A percentile compares a stretch with the other conserved stretches of the same genome.
Evolutionary conservation across 2,888 invertebrate species (phyloP).

Genomic region (Tridacna crocea): DNA sequence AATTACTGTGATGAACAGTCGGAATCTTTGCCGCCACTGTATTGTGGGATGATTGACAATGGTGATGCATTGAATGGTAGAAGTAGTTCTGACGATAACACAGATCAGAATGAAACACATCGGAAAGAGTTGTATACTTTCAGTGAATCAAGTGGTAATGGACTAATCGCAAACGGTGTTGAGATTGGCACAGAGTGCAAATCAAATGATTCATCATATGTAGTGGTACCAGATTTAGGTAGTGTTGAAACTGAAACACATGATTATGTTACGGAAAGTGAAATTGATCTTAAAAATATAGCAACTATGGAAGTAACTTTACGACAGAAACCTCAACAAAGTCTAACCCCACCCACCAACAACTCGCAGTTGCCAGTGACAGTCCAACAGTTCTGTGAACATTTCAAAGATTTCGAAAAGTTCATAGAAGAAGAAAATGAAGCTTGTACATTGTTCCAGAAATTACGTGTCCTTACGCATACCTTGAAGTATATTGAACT

Average conservation of each 20-base stretch:
- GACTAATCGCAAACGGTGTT: not conserved
- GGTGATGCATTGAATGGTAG: not conserved
- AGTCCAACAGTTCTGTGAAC: slow-evolving; percentile 42
- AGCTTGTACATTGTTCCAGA: slow-evolving; percentile 50
- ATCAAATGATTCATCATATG: not conserved
- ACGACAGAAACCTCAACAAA: not conserved
- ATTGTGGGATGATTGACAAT: slow-evolving; percentile 1
- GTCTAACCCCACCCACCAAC: not conserved
- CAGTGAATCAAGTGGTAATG: not conserved
- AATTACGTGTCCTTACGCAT: slow-evolving; percentile 65
- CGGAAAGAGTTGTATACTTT: not conserved
- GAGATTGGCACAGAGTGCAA: slow-evolving; percentile 7
- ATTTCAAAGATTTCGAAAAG: slow-evolving; percentile 45
- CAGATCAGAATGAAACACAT: slow-evolving; percentile 9
- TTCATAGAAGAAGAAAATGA: slow-evolving; percentile 42
- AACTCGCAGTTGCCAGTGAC: slow-evolving; percentile 22
- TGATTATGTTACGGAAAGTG: no score
- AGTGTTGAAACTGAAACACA: not conserved
- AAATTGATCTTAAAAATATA: not conserved
- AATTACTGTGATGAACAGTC: not conserved
- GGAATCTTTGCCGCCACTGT: slow-evolving; percentile 1
- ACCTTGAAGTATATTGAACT: slow-evolving; percentile 57
- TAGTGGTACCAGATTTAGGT: not conserved
- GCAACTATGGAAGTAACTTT: not conserved
- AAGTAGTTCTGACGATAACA: not conserved